Conservation (phyloP, 2,888 invertebrate genomes). For the Archips xylosteana region DNA sequence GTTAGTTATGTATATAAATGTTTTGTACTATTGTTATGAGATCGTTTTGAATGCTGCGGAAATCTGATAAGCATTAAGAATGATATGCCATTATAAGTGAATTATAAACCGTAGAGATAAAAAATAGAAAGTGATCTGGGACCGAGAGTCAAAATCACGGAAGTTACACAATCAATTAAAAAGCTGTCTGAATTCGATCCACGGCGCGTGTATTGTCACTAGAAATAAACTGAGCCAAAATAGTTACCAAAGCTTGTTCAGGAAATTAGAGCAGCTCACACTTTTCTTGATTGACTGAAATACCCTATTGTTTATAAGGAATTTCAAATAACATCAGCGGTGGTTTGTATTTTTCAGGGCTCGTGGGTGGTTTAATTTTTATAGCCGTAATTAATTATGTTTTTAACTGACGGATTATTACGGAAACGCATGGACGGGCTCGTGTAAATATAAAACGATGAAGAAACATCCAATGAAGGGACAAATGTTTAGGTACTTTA, state of each 20-base stretch:
- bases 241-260: conserved; percentile 18
- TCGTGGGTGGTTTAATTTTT: conserved; percentile 22
- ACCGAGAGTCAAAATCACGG: background rate
- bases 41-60: background rate
- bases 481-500: background rate
- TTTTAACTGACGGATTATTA: conserved; percentile 28
- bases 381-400: conserved; percentile 23
- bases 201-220: conserved; percentile 32
- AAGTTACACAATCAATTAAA: conserved; percentile 2
- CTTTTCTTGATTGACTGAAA: background rate
- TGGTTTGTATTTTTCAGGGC: conserved; percentile 16
- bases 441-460: conserved; percentile 21
- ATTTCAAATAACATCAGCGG: conserved; percentile 1
- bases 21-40: background rate
- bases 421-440: conserved; percentile 19
- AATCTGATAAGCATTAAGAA: too few relatives aligned
- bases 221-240: conserved; percentile 23
- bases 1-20: too few relatives aligned
- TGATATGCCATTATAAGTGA: background rate
- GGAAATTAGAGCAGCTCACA: conserved; percentile 9
- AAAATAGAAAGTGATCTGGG: background rate
- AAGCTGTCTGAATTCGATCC: conserved; percentile 7
- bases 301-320: background rate
- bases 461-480: conserved; percentile 8
- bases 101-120: background rate